Evolutionary conservation across 1,140 invertebrate genomes (phyloP).

Genomic region (Myzus persicae): DNA sequence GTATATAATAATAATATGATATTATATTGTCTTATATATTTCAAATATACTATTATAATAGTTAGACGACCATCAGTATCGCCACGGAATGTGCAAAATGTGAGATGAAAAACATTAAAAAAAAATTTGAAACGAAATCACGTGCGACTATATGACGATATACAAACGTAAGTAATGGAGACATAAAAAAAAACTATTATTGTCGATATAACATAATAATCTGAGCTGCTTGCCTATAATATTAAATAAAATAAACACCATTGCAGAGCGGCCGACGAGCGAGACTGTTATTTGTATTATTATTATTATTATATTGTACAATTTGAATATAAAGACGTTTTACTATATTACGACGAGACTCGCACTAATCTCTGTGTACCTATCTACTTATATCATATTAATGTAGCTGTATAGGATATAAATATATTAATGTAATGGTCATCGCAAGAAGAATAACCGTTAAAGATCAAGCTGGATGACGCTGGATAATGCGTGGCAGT

Average conservation of each 20-base stretch:
- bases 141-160: background rate
- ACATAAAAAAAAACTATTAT: background rate
- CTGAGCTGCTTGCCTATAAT: background rate
- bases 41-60: background rate
- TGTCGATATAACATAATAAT: background rate
- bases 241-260: background rate
- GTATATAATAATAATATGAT: background rate
- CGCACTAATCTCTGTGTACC: conserved; percentile 16
- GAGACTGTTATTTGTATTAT: background rate
- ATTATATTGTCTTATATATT: background rate
- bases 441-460: conserved; percentile 14
- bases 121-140: background rate
- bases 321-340: conserved; percentile 37
- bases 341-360: background rate
- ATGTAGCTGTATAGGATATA: background rate
- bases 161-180: background rate
- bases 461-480: background rate
- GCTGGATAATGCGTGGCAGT: background rate
- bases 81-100: background rate
- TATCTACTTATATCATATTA: background rate
- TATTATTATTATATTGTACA: background rate
- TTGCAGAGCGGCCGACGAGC: background rate
- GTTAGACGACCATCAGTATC: background rate
- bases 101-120: background rate
- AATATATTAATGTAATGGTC: background rate